Conservation (phyloP, 2,797 vertebrate species). For the Spheniscus humboldti region DNA sequence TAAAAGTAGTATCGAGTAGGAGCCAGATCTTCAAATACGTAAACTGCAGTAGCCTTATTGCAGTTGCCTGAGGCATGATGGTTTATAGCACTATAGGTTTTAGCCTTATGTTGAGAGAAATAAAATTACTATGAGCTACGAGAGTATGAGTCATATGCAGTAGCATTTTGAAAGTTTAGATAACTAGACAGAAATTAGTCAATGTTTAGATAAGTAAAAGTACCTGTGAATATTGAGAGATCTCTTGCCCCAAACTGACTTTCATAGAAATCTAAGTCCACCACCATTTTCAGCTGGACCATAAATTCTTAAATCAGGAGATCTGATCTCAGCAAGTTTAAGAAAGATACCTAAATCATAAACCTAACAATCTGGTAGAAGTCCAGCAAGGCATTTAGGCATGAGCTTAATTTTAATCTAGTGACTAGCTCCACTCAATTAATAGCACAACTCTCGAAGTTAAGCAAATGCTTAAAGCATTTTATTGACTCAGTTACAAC, state of each 20-base stretch:
- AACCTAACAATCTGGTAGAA: neutral
- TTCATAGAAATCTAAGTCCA: neutral
- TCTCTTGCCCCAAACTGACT: neutral
- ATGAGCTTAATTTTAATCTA: neutral
- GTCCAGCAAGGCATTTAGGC: neutral
- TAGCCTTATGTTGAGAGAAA: neutral
- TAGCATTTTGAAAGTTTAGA: neutral
- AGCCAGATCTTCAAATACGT: neutral
- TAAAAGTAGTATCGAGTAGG: neutral
- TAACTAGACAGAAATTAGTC: neutral
- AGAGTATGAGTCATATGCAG: neutral
- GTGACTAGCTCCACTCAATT: neutral
- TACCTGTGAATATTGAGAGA: neutral
- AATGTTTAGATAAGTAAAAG: neutral
- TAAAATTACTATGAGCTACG: neutral
- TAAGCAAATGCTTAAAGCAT: neutral
- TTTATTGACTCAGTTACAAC: neutral
- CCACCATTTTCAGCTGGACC: neutral
- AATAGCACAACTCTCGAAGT: neutral
- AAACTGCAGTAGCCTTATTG: neutral
- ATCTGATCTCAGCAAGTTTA: neutral
- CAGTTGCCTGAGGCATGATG: neutral
- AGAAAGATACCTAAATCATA: neutral
- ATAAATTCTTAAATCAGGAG: neutral
- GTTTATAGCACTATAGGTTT: neutral